Percentiles rank a stretch among this genome's conserved stretches.
Evolutionary conservation across 1,140 invertebrate species (phyloP).

Genomic region (Aphis gossypii): DNA sequence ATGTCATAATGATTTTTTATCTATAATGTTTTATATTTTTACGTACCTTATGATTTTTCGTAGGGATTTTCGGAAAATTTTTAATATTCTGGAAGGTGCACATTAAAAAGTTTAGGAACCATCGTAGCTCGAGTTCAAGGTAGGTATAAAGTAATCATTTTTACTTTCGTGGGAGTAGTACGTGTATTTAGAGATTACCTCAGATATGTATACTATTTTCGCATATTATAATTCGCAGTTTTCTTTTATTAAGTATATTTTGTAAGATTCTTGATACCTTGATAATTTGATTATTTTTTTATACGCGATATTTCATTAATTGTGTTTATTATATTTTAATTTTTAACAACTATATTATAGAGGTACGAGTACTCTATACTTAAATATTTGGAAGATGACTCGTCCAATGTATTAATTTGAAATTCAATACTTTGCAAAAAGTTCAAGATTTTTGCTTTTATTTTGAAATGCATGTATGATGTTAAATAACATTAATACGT

Average conservation of each 20-base stretch:
- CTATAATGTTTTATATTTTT: neutral
- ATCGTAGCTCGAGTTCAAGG: too few species aligned
- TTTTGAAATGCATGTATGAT: neutral
- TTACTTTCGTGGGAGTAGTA: neutral
- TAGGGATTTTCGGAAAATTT: neutral
- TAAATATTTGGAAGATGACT: neutral
- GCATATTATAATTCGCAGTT: neutral
- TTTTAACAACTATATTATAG: neutral
- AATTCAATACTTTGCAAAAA: neutral
- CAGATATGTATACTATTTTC: neutral
- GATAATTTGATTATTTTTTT: neutral
- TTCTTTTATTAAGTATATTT: neutral
- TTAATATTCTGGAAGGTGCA: neutral
- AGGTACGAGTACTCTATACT: neutral
- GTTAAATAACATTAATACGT: neutral
- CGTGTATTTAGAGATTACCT: neutral
- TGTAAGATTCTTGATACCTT: neutral
- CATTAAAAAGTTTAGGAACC: neutral
- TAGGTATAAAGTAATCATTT: neutral
- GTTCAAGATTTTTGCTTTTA: neutral
- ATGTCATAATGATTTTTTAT: neutral
- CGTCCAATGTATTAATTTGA: neutral
- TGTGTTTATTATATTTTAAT: neutral
- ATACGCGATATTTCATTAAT: neutral
- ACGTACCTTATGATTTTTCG: neutral